These are phyloP conservation scores for Pherbina coryleti DNA, from an alignment of 2,888 invertebrate genomes.

Conservation along the genomic window DNA sequence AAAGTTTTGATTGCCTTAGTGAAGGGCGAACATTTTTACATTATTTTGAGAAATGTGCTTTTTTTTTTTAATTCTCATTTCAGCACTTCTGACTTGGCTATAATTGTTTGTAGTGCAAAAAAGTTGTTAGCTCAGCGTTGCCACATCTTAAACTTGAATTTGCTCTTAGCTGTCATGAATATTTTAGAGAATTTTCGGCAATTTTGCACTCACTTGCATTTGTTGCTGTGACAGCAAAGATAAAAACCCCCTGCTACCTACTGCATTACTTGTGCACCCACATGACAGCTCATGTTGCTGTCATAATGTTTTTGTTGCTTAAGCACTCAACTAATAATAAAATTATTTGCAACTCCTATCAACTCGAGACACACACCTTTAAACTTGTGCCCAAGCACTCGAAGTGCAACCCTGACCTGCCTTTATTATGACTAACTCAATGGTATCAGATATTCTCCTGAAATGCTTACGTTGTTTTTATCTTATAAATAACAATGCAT, in stretches of 20 bases:
- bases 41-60: background rate
- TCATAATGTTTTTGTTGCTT: constrained; percentile 32
- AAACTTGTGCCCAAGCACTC: background rate
- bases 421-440: background rate
- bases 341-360: constrained; percentile 32
- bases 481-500: no score
- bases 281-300: constrained; percentile 26
- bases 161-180: background rate
- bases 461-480: background rate
- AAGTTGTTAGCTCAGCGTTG: background rate
- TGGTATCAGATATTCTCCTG: background rate
- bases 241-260: background rate
- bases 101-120: no score
- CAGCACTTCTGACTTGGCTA: no score
- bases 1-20: constrained; percentile 16
- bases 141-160: constrained; percentile 1
- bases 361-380: constrained; percentile 1
- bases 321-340: constrained; percentile 30
- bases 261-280: background rate
- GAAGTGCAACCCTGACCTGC: background rate
- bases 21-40: background rate
- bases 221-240: background rate
- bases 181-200: background rate
- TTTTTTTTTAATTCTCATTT: background rate
- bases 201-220: background rate